These are phyloP conservation scores for Podarcis raffonei DNA, from an alignment of 2,113 vertebrate species.

Conservation along the genomic window DNA sequence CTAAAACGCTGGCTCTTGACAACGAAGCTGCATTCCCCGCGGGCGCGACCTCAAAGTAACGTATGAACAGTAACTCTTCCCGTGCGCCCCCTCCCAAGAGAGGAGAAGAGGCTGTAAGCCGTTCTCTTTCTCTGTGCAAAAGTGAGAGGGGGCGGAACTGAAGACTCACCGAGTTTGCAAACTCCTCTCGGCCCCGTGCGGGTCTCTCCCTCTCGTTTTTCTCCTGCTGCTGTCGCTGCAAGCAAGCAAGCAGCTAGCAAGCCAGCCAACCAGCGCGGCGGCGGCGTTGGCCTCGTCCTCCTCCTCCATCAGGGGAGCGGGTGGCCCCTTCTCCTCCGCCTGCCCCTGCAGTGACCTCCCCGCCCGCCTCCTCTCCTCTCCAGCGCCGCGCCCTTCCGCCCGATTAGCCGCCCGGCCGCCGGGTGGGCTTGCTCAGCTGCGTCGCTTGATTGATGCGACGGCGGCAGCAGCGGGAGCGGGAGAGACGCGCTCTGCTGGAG, in stretches of 20 bases:
- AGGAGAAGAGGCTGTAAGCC: not conserved
- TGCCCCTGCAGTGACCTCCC: conserved; percentile 11
- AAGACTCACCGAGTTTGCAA: not conserved
- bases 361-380: not conserved
- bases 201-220: not conserved
- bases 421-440: not conserved
- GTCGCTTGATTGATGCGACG: not conserved
- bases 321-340: not conserved
- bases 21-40: not conserved
- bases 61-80: not conserved
- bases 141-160: not conserved
- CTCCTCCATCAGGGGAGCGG: too few relatives aligned
- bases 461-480: not conserved
- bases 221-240: not conserved
- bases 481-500: not conserved
- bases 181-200: not conserved
- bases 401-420: not conserved
- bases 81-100: not conserved
- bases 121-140: not conserved
- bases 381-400: not conserved
- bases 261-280: not conserved
- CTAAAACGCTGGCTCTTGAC: not conserved
- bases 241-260: not conserved
- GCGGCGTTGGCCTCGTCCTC: not conserved
- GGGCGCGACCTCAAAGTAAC: not conserved